Conservation (phyloP, 2,888 invertebrate genomes). For the Cybosia mesomella region DNA sequence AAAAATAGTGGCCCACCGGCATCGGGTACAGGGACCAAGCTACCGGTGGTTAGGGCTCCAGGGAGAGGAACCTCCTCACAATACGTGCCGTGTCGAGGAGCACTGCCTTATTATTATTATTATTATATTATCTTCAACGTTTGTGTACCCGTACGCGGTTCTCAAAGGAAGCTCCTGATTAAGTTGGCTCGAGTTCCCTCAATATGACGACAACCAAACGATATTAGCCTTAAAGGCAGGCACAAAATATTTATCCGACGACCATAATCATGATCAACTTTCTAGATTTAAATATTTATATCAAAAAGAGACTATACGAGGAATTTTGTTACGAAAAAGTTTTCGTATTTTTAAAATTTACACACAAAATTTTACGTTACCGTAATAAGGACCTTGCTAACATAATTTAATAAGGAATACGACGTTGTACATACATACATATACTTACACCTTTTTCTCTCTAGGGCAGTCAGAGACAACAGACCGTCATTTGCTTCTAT, state of each 20-base stretch:
- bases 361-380: not conserved
- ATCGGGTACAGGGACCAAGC: too few relatives aligned
- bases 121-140: too few relatives aligned
- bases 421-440: not conserved
- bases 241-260: constrained; percentile 52
- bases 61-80: too few relatives aligned
- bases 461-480: not conserved
- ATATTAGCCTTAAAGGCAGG: constrained; percentile 31
- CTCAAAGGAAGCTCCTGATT: constrained; percentile 68
- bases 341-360: not conserved
- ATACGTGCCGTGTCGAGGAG: too few relatives aligned
- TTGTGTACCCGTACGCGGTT: constrained; percentile 39
- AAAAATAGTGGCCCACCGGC: too few relatives aligned
- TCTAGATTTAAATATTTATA: constrained; percentile 14
- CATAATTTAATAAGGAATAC: not conserved
- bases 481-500: not conserved
- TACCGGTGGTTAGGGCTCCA: too few relatives aligned
- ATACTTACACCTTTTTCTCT: not conserved
- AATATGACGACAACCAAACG: constrained; percentile 62
- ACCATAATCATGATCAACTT: not conserved
- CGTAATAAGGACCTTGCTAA: not conserved
- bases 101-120: too few relatives aligned
- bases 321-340: not conserved
- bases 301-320: not conserved
- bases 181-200: constrained; percentile 63